Base-by-base conservation (phyloP, 2,888 invertebrate genomes). In the Cataglyphis rosenhaueri region DNA sequence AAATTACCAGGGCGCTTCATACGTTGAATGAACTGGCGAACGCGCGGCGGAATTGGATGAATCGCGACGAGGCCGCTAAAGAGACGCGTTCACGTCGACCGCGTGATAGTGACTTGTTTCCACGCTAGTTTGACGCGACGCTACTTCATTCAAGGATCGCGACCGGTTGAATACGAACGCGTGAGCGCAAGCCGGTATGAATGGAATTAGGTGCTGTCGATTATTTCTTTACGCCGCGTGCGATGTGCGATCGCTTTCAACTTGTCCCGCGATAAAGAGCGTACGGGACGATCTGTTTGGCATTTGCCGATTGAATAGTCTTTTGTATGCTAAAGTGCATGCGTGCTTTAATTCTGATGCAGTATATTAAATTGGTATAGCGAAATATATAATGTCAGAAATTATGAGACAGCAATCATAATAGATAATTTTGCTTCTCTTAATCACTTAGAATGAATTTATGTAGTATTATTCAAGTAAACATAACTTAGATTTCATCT, bases 141-240 rank as follows among this genome's bases (percentile, higher is more conserved):
- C 78, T 44, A 59, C 70, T 59, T 71, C 71, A 71, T 78, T 71
- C 78, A 76, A 57, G 68, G 73, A 71, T 71, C 78, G 32, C 73
- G 71, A 79, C 71, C 78, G 73, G 59, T 71, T 71, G 78, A 71
- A 59, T 71, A 44, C 65, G 48, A 1, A 65, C 76, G 76, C 76
- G 76, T 55, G 41, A 59, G 59, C 73, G 59, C 73, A 57, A 25
- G 73, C 38, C 78, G 59, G 41, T 44, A 79, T 79, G 78, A 79
- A 79, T 79, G 78, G 78, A 79, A 79, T 79, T 79, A 71, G 59
- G 59, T 79, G 73, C 78, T 59, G 73, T 79, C 78, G 78, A 79
- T 79, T 44, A 59, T 73, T 79, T 71, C 78, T 71, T 79, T 71
- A 1, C 73, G 71, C 32, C 59, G 44, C 44, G 73, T 52, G 38